These are phyloP conservation scores for Pteruthius melanotis DNA, from an alignment of 2,113 vertebrate genomes.

Conservation along the genomic window DNA sequence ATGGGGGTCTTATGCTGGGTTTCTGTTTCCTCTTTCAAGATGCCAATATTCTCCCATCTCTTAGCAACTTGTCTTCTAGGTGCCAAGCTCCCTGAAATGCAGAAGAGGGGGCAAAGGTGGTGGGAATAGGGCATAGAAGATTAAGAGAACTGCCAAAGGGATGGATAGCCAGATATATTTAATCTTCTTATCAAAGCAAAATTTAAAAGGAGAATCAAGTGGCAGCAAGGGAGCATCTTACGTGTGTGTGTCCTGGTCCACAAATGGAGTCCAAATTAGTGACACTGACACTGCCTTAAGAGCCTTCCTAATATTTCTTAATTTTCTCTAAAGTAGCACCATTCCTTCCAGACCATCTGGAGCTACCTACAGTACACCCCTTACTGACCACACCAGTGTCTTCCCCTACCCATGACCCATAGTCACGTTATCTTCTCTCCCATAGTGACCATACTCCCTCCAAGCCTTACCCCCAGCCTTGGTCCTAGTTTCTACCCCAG, in stretches of 20 bases:
- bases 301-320: not conserved
- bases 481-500: not conserved
- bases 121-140: not conserved
- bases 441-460: not conserved
- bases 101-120: not conserved
- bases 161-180: not conserved
- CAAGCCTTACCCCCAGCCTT: not conserved
- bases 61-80: not conserved
- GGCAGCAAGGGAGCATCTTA: not conserved
- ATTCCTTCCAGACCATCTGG: not conserved
- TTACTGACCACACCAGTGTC: not conserved
- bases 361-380: not conserved
- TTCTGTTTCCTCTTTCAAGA: not conserved
- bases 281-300: rapidly evolving
- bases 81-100: not conserved
- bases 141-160: not conserved
- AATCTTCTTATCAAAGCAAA: not conserved
- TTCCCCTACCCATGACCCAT: too few species aligned
- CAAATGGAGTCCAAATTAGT: not conserved
- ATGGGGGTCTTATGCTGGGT: not conserved
- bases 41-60: not conserved
- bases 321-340: not conserved
- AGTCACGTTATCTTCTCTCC: not conserved
- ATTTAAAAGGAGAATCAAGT: not conserved
- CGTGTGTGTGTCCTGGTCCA: not conserved